Evolutionary conservation across 2,113 vertebrate species (phyloP).

Genomic region (Nycticebus coucang): DNA sequence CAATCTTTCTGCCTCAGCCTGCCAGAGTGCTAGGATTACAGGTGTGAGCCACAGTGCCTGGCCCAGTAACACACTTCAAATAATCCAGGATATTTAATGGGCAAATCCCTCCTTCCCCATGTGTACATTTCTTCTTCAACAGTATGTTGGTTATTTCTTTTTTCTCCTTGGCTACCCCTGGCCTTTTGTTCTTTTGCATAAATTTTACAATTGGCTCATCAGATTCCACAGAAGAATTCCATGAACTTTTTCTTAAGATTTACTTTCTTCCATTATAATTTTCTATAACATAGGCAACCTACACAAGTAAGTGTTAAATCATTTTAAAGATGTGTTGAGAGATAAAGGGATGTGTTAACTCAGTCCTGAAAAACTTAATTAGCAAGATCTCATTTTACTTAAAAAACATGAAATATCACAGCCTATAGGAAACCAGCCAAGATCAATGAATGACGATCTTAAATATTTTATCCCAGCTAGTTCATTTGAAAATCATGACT

Average conservation of each 20-base stretch:
- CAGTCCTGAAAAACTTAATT: conserved; percentile 21
- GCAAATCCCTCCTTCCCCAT: neutral
- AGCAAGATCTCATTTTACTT: conserved; percentile 36
- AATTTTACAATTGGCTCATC: conserved; percentile 17
- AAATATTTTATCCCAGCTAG: neutral
- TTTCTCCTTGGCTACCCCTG: neutral
- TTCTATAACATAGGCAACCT: conserved; percentile 22
- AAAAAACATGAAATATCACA: neutral
- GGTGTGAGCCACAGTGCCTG: too few relatives aligned
- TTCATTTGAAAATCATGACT: neutral
- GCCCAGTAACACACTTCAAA: neutral
- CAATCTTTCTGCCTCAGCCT: too few relatives aligned
- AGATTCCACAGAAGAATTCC: neutral
- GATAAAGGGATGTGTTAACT: conserved; percentile 25
- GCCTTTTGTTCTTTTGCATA: conserved; percentile 17
- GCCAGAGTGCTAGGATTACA: too few relatives aligned
- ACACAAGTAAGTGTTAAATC: neutral
- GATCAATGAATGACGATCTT: conserved; percentile 1
- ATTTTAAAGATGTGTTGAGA: neutral
- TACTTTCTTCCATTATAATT: conserved; percentile 17
- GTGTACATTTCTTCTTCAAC: neutral
- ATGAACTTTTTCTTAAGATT: neutral
- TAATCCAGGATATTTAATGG: neutral
- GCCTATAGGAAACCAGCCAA: neutral
- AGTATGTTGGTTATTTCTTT: neutral